Conservation (phyloP, 2,113 vertebrate genomes). For the Entomyzon cyanotis region DNA sequence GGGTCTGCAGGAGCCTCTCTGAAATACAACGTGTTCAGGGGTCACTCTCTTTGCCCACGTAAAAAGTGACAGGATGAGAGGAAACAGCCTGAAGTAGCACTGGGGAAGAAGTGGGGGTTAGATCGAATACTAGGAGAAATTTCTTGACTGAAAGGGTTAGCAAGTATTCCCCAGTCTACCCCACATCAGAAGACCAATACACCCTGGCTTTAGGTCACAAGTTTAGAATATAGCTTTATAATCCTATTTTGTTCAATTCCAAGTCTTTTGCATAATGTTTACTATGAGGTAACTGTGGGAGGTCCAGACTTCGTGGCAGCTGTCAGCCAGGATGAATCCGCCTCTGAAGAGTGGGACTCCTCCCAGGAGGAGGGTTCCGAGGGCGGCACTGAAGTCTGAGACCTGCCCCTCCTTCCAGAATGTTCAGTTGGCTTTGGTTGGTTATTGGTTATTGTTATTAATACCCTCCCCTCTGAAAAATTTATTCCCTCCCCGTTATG, state of each 20-base stretch:
- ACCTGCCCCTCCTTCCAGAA: too few species aligned
- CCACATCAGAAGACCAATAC: neutral
- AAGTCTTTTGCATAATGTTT: neutral
- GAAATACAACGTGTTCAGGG: neutral
- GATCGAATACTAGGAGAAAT: neutral
- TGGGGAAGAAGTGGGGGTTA: neutral
- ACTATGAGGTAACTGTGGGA: neutral
- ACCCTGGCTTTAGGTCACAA: neutral
- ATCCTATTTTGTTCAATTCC: neutral
- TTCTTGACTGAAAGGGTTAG: neutral
- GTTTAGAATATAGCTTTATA: neutral
- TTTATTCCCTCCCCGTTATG: too few species aligned
- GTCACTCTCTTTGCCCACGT: neutral
- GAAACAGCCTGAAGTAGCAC: neutral
- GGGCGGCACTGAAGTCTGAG: too few species aligned
- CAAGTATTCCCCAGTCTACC: neutral
- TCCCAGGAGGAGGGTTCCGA: too few species aligned
- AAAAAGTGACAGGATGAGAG: neutral
- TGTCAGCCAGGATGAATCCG: too few species aligned
- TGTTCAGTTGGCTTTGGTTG: too few species aligned
- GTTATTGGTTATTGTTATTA: too few species aligned
- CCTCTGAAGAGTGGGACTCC: too few species aligned
- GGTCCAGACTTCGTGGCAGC: too few species aligned
- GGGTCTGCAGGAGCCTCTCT: fast-evolving
- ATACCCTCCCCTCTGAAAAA: too few species aligned